phyloP scores from a whole-genome alignment of 2,113 vertebrate species.

The Junco hyemalis region DNA sequence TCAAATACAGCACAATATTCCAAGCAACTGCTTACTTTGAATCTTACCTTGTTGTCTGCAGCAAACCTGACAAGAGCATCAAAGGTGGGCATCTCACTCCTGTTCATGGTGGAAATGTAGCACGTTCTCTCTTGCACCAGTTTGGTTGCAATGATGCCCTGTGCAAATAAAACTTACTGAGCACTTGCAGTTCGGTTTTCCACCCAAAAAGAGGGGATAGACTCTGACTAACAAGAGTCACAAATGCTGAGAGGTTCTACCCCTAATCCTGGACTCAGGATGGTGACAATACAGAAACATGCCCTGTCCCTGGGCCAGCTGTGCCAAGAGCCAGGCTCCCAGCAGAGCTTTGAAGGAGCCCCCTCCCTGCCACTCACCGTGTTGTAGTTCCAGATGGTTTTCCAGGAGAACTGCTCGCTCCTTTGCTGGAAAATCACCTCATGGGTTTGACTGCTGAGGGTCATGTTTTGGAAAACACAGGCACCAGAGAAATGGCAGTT shows the following conservation, averaged over 20 bases:
- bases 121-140: conserved; percentile 26
- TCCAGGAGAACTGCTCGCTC: conserved; percentile 34
- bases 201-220: not conserved
- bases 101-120: conserved; percentile 52
- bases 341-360: fast-evolving
- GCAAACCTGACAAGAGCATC: not conserved
- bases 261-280: fast-evolving
- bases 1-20: not conserved
- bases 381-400: conserved; percentile 24
- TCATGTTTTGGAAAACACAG: not conserved
- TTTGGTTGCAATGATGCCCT: conserved; percentile 63
- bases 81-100: not conserved
- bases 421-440: not conserved
- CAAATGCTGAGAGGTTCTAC: fast-evolving
- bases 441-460: not conserved
- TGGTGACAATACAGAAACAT: fast-evolving
- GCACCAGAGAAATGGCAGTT: not conserved
- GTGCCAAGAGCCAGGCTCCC: not conserved
- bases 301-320: fast-evolving
- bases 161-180: not conserved
- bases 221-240: not conserved
- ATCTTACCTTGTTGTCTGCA: not conserved
- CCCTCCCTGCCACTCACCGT: not conserved
- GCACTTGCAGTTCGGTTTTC: not conserved
- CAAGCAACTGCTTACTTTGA: not conserved